Conservation (phyloP, 2,113 vertebrate genomes). For the Catharus bicknelli region DNA sequence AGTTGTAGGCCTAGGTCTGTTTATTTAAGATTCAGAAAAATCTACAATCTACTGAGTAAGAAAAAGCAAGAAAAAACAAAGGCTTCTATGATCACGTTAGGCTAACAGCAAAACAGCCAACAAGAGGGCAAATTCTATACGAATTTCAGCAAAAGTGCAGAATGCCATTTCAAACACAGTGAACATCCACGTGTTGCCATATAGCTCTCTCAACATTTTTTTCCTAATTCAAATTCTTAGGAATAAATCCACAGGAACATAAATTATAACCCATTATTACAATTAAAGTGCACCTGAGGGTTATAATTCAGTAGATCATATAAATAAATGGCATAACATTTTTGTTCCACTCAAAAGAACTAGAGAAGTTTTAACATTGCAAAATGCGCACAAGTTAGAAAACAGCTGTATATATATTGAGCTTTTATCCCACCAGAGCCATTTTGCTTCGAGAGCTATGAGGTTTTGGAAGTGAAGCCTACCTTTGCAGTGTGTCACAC, state of each 20-base stretch:
- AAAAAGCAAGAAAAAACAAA: conserved; percentile 26
- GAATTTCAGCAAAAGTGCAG: conserved; percentile 56
- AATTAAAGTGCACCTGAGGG: conserved; percentile 17
- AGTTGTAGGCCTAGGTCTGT: neutral
- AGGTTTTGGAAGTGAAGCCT: conserved; percentile 77
- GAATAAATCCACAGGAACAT: neutral
- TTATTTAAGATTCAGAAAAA: neutral
- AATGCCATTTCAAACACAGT: conserved; percentile 61
- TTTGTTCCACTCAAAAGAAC: neutral
- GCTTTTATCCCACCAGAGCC: conserved; percentile 42
- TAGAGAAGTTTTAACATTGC: neutral
- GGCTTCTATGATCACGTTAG: conserved; percentile 47
- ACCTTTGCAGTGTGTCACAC: conserved; percentile 99
- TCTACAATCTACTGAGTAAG: conserved; percentile 2
- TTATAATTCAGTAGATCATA: conserved; percentile 40
- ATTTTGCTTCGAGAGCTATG: conserved; percentile 73
- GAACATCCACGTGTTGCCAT: conserved; percentile 54
- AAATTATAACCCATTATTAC: conserved; percentile 7
- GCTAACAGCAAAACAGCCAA: conserved; percentile 40
- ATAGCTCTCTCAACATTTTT: conserved; percentile 71
- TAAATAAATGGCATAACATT: neutral
- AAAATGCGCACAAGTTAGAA: neutral
- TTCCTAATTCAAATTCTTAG: neutral
- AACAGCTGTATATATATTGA: neutral
- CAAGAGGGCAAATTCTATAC: conserved; percentile 19